Percentiles rank a stretch among this genome's conserved stretches.
Evolutionary conservation across 2,888 invertebrate genomes (phyloP).

Genomic region (Strigamia crassipes): DNA sequence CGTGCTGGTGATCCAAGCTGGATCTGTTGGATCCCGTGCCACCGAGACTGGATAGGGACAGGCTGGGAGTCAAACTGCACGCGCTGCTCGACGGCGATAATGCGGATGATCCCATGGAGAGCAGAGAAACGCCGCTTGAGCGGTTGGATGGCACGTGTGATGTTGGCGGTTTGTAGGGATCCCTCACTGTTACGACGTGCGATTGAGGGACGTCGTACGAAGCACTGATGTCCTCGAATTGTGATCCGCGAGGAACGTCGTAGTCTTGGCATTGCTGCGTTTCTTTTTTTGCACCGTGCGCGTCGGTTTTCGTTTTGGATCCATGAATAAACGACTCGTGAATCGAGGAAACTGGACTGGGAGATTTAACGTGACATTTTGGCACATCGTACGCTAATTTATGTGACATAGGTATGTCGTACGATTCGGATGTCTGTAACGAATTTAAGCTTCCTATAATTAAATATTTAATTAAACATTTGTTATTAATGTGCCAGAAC

Average conservation of each 20-base stretch:
- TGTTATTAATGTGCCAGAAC: neutral
- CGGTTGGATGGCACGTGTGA: conserved; percentile 55
- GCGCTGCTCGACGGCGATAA: conserved; percentile 61
- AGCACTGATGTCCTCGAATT: conserved; percentile 44
- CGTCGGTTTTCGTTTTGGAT: too few relatives aligned
- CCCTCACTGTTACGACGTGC: conserved; percentile 49
- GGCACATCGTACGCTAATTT: conserved; percentile 51
- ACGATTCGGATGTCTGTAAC: conserved; percentile 63
- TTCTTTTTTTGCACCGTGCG: neutral
- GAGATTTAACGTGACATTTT: conserved; percentile 44
- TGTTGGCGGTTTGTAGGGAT: conserved; percentile 55
- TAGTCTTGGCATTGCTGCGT: conserved; percentile 49
- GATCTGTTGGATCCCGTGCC: conserved; percentile 54
- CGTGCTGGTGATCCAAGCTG: conserved; percentile 60
- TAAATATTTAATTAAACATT: conserved; percentile 25
- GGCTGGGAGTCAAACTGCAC: conserved; percentile 60
- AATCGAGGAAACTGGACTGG: conserved; percentile 5
- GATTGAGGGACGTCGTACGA: conserved; percentile 51
- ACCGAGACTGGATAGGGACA: conserved; percentile 59
- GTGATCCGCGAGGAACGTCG: conserved; percentile 48
- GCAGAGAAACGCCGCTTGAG: conserved; percentile 58
- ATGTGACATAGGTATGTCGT: conserved; percentile 57
- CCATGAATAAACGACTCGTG: neutral
- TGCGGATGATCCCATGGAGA: conserved; percentile 57
- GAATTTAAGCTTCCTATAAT: conserved; percentile 50